A percentile compares a stretch with the other conserved stretches of the same genome.
Evolutionary conservation across 2,888 invertebrate genomes (phyloP).

Genomic region (Callyntrura guangdongensis): DNA sequence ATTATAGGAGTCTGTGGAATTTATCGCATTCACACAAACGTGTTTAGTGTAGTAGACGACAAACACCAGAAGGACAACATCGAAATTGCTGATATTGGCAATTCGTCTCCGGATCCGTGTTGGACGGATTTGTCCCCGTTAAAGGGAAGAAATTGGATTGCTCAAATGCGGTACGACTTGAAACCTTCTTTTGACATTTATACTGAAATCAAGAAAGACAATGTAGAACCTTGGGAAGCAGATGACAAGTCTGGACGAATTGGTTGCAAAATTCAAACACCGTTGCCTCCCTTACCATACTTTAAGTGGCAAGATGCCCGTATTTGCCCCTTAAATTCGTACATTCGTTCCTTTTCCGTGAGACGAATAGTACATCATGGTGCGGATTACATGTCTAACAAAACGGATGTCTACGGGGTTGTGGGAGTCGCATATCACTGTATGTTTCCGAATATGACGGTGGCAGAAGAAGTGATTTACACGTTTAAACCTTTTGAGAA

Average conservation of each 20-base stretch:
- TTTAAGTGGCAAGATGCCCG: constrained; percentile 2
- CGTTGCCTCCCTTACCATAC: neutral
- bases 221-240: neutral
- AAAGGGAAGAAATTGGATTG: constrained; percentile 32
- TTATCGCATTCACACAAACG: constrained; percentile 30
- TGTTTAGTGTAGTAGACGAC: neutral
- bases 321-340: neutral
- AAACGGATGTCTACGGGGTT: constrained; percentile 21
- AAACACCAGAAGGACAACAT: neutral
- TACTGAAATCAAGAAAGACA: neutral
- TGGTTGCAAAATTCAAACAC: constrained; percentile 24
- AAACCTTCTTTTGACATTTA: neutral
- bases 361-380: neutral
- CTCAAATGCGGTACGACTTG: neutral
- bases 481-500: neutral
- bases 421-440: constrained; percentile 35
- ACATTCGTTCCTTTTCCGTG: constrained; percentile 44
- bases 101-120: constrained; percentile 27
- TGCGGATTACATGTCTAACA: neutral
- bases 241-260: constrained; percentile 12
- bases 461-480: neutral
- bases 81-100: neutral
- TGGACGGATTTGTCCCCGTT: constrained; percentile 50
- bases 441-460: constrained; percentile 23
- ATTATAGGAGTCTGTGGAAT: constrained; percentile 48